Base-by-base conservation (phyloP, 2,113 vertebrate species). In the Ptilorrhoa leucosticta region DNA sequence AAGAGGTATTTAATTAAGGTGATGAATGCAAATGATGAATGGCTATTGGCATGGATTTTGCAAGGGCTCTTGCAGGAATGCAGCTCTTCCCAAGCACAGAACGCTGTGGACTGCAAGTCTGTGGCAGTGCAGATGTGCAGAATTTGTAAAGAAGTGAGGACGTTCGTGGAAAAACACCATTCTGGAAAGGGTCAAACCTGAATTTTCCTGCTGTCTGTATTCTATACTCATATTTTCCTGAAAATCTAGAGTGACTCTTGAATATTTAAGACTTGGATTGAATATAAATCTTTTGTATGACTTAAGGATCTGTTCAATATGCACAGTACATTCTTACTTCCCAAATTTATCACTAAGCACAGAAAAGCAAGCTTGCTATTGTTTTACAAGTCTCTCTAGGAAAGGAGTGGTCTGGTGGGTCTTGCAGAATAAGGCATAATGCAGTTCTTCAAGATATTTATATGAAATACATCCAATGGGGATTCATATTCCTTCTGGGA, bases 381-480 rank as follows among this genome's bases (percentile, higher is more conserved):
- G n/a, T 87, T 96, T 93, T 65, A 92, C 65, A 51, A 92, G 44
- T 89, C 64, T 90, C 72, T 90, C 83, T 68, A 93, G 72, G 83
- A 93, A 84, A 95, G 57, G 28, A 70, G 26, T 71, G 61, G n/a
- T 81, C 72, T 79, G 70, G 48, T 56, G 83, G 45, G 45, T 90
- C 60, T 83, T 81, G n/a, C 48, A 84, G 69, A 86, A 40, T 31
- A 42, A 94, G 51, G 35, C 47, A 71, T 54, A 80, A 44, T 75
- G 40, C 37, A 85, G 28, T 75, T 92, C 79, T 84, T 84, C 65
- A 84, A 53, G 73, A 87, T 87, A 93, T 79, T 95, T 87, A 14
- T 60, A 84, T 40, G 48, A 89, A 90, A 96, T 89, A 18, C 69
- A 84, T 83, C 61, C 65, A 89, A 10, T 27, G 56, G 92, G 93